Evolutionary conservation across 2,797 vertebrate genomes (phyloP).

Genomic region (Eupleurogrammus muticus): DNA sequence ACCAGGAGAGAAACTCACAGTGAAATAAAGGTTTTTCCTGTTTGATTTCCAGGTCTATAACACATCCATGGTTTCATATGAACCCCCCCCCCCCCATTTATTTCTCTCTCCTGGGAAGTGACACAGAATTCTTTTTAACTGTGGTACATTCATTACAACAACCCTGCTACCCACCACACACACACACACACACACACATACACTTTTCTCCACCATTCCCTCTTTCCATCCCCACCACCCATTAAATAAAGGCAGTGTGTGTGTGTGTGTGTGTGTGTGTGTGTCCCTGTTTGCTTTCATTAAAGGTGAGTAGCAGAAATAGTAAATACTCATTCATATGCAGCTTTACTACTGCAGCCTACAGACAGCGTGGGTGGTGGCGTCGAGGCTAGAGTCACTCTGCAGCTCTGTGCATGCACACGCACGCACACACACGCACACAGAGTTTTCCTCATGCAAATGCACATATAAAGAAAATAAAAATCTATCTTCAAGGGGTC

Average conservation of each 20-base stretch:
- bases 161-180: constrained; percentile 63
- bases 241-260: constrained; percentile 42
- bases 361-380: constrained; percentile 72
- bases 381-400: constrained; percentile 38
- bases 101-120: constrained; percentile 81
- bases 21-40: too few relatives aligned
- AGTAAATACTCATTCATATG: constrained; percentile 70
- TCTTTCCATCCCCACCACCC: constrained; percentile 11
- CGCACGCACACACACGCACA: constrained; percentile 15
- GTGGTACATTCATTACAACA: constrained; percentile 81
- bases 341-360: constrained; percentile 61
- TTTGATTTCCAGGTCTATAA: too few relatives aligned
- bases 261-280: too few relatives aligned
- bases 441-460: constrained; percentile 17
- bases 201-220: constrained; percentile 10
- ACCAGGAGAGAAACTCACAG: too few relatives aligned
- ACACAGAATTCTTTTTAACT: constrained; percentile 85
- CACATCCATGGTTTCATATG: too few relatives aligned
- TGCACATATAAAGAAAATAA: background rate
- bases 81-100: constrained; percentile 66
- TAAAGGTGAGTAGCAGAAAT: constrained; percentile 49
- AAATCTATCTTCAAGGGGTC: constrained; percentile 23
- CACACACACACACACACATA: constrained; percentile 2
- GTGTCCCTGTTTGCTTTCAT: too few relatives aligned
- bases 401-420: too few relatives aligned